Conservation (phyloP, 1,140 invertebrate genomes). For the Drosophila subobscura region DNA sequence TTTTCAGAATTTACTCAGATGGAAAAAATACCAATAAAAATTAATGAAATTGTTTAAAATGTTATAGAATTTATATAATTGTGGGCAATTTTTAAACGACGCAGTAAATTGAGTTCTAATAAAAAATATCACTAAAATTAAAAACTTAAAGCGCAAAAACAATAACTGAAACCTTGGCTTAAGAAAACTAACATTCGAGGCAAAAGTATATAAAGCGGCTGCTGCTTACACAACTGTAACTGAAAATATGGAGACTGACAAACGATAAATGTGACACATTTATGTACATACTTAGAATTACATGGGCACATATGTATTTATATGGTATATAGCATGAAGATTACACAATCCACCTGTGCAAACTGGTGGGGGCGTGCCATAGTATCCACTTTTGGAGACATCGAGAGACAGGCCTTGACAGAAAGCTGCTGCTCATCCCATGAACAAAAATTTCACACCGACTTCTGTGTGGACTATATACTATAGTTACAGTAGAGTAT, state of each 20-base stretch:
- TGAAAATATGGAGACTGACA: constrained; percentile 22
- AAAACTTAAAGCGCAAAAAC: constrained; percentile 23
- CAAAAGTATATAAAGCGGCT: constrained; percentile 7
- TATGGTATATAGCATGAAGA: constrained; percentile 12
- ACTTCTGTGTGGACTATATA: constrained; percentile 33
- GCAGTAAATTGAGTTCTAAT: background rate
- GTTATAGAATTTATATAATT: too few species aligned
- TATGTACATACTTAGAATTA: constrained; percentile 23
- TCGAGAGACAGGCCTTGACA: constrained; percentile 19
- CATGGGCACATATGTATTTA: constrained; percentile 8
- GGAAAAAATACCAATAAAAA: too few species aligned
- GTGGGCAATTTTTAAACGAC: background rate
- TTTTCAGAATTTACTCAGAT: too few species aligned
- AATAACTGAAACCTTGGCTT: constrained; percentile 1
- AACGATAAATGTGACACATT: constrained; percentile 6
- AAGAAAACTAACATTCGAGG: too few species aligned
- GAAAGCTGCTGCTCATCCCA: constrained; percentile 24
- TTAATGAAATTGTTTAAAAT: too few species aligned
- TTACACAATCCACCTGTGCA: constrained; percentile 50
- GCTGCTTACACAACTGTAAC: constrained; percentile 51
- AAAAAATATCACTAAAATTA: background rate
- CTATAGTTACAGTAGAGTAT: constrained; percentile 4
- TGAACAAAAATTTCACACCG: constrained; percentile 26
- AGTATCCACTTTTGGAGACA: constrained; percentile 40
- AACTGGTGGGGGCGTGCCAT: constrained; percentile 57